A percentile compares a stretch with the other conserved stretches of the same genome.
phyloP scores from a whole-genome alignment of 2,888 invertebrate species.

The Dicyrtoma fusca region DNA sequence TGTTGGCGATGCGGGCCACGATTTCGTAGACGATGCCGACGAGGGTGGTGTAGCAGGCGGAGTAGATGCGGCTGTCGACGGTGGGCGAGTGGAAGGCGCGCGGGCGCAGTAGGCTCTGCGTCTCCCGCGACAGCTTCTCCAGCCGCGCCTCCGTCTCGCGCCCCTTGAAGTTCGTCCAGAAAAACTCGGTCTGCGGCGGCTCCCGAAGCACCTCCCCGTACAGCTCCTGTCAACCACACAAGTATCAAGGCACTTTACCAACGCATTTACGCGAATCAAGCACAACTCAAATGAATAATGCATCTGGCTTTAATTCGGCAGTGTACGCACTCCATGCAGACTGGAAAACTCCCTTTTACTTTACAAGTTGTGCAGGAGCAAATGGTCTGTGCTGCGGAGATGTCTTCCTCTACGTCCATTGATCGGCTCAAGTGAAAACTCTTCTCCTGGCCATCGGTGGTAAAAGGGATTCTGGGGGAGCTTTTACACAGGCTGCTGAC shows the following conservation, averaged over 20 bases:
- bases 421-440: too few relatives aligned
- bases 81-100: conserved; percentile 40
- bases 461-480: too few relatives aligned
- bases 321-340: too few relatives aligned
- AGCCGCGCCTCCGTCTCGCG: conserved; percentile 41
- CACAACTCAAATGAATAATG: too few relatives aligned
- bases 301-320: too few relatives aligned
- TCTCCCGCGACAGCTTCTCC: conserved; percentile 33
- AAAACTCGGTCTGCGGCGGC: conserved; percentile 5
- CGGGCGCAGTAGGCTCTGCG: conserved; percentile 27
- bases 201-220: background rate
- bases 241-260: background rate
- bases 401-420: too few relatives aligned
- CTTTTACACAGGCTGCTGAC: too few relatives aligned
- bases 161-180: conserved; percentile 21
- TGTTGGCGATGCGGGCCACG: conserved; percentile 33
- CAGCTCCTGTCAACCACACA: conserved; percentile 3
- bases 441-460: too few relatives aligned
- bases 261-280: too few relatives aligned
- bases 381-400: too few relatives aligned
- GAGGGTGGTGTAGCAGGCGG: conserved; percentile 40
- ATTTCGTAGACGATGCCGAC: conserved; percentile 41
- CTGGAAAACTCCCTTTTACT: too few relatives aligned
- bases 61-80: conserved; percentile 35
- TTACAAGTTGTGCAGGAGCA: too few relatives aligned